Evolutionary conservation across 1,140 invertebrate genomes (phyloP), one percentile per base, ranked within the genome.

Genomic region (Pemphigus obesinymphae): DNA sequence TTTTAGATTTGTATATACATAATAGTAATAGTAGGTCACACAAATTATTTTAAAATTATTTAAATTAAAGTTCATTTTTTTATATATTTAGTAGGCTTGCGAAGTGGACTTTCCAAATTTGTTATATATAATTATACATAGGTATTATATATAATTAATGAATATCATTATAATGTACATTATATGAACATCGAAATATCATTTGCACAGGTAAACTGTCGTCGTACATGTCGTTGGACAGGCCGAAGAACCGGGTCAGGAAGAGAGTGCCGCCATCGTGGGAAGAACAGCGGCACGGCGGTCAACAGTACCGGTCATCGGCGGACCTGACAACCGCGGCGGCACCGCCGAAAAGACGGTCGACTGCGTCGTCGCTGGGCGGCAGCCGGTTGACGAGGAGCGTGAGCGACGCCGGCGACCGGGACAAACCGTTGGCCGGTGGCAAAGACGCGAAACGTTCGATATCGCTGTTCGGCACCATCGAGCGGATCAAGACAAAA

Each of bases 211-310:
- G 82, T 29, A 58, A 66, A 82, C 37, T 68, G 31, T 45, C 80
- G 20, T 82, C 66, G 37, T 70, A 68, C 58, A 68, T 45, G 29
- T 68, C 58, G 26, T 23, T 82, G 40, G 58, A 82, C 48, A 68
- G 80, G 20, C 66, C 61, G 1, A 68, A 82, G 34, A 82, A 90
- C 72, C 91, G 90, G 83, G 92, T 90, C 86, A 91, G 90, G 85
- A 92, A 90, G 26, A 86, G 92, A 48, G 91, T 91, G 23, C 88
- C 89, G 23, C 88, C 89, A 50, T 87, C 89, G 72, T 58, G 50
- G 50, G 75, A 78, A 61, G 75, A 78, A 1, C 50, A 58, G n/a
- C 50, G 75, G n/a, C 31, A 37, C 15, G 75, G 50, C 50, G 53
- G 50, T n/a, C 40, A 45, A 29, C 68, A 72, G 23, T 72, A 72